A percentile compares a stretch with the other conserved stretches of the same genome.
Evolutionary conservation across 2,797 vertebrate species (phyloP).

Genomic region (Sebastes aleutianus): DNA sequence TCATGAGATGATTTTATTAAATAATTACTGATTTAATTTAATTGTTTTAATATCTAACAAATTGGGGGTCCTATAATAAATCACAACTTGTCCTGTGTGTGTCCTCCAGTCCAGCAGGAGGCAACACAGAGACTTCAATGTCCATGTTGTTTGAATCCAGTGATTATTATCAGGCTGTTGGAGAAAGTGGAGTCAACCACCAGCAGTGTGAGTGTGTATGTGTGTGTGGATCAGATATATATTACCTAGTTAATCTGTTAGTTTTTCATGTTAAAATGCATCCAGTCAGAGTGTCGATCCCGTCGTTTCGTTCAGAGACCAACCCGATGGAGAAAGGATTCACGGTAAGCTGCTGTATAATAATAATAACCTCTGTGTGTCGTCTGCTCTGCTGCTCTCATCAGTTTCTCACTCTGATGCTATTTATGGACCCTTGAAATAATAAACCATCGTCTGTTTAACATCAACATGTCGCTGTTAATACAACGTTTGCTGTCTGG

Average conservation of each 20-base stretch:
- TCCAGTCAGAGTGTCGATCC: conserved; percentile 88
- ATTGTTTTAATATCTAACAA: background rate
- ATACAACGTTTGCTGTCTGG: background rate
- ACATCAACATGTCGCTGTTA: background rate
- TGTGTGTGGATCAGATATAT: background rate
- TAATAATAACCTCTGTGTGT: background rate
- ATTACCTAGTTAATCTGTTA: background rate
- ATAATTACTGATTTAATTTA: background rate
- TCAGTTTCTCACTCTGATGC: background rate
- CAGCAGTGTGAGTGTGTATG: conserved; percentile 23
- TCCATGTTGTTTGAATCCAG: background rate
- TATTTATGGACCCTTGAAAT: background rate
- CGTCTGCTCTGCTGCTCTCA: conserved; percentile 21
- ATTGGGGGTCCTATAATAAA: background rate
- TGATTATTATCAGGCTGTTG: conserved; percentile 51
- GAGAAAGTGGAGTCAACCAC: conserved; percentile 37
- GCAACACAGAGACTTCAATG: conserved; percentile 11
- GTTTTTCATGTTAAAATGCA: conserved; percentile 66
- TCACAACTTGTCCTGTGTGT: no score
- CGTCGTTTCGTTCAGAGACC: conserved; percentile 94
- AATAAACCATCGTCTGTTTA: background rate
- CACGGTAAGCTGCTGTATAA: conserved; percentile 86
- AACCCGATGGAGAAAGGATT: conserved; percentile 90
- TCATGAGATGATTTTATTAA: background rate
- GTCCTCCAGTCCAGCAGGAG: conserved; percentile 61